These are phyloP conservation scores for Dolichotis patagonum DNA, from an alignment of 2,113 vertebrate genomes.

Conservation along the genomic window DNA sequence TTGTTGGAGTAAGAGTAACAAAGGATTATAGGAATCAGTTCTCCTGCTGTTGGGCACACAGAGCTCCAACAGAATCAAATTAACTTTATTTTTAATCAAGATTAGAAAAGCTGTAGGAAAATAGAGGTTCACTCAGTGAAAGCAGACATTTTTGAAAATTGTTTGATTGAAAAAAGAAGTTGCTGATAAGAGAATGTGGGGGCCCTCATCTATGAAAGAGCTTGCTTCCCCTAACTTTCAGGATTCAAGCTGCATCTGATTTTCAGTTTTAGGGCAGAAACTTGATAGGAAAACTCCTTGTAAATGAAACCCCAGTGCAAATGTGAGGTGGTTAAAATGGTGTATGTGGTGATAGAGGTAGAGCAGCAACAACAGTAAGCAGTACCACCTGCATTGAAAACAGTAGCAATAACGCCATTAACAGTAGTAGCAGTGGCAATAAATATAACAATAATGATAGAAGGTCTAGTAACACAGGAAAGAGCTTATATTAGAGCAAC, in stretches of 20 bases:
- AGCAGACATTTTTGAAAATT: not conserved
- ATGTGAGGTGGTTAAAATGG: not conserved
- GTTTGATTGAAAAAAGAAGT: not conserved
- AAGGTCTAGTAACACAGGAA: not conserved
- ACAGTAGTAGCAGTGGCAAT: fast-evolving
- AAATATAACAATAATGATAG: not conserved
- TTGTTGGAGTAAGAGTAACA: not conserved
- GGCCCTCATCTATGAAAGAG: not conserved
- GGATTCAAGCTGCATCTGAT: not conserved
- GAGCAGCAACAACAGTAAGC: not conserved
- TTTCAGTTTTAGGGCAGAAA: not conserved
- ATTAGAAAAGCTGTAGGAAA: not conserved
- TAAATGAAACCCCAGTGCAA: not conserved
- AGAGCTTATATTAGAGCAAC: not conserved
- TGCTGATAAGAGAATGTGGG: not conserved
- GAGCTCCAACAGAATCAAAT: not conserved
- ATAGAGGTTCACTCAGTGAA: not conserved
- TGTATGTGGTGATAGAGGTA: not conserved
- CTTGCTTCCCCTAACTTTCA: not conserved
- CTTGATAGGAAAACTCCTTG: not conserved
- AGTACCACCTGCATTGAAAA: not conserved
- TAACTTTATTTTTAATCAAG: slow-evolving; percentile 49
- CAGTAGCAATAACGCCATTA: not conserved
- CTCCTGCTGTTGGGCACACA: not conserved
- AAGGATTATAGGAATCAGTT: not conserved